These are phyloP conservation scores for Pycnonotus jocosus DNA, from an alignment of 2,113 vertebrate genomes.

Conservation along the genomic window DNA sequence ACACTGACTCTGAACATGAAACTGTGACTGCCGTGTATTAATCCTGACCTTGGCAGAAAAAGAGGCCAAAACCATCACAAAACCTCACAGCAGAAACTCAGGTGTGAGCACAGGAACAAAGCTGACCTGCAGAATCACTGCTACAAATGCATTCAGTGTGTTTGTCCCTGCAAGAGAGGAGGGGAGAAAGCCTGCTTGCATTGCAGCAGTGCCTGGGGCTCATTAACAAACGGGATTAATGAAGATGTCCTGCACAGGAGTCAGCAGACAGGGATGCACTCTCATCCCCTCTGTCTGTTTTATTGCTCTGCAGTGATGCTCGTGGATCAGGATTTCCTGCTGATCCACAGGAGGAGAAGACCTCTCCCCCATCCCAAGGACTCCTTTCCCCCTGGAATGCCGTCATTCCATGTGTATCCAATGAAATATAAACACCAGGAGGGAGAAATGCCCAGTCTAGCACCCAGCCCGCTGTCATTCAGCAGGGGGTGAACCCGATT, in stretches of 20 bases:
- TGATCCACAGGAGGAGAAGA: neutral
- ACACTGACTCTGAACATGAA: no score
- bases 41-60: no score
- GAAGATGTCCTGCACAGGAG: neutral
- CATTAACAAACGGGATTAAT: conserved; percentile 20
- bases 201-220: neutral
- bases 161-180: neutral
- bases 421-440: rapidly evolving
- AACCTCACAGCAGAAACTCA: neutral
- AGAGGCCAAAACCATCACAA: no score
- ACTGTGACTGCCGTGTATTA: no score
- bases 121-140: neutral
- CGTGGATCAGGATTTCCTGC: neutral
- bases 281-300: neutral
- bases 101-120: neutral
- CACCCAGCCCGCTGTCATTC: neutral
- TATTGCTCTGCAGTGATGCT: neutral
- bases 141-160: neutral
- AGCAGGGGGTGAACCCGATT: neutral
- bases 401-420: neutral
- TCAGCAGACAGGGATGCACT: neutral
- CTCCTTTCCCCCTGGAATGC: neutral
- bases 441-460: neutral
- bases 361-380: neutral
- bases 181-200: neutral